Conservation (phyloP, 2,888 invertebrate genomes). For the Conomelus anceps region DNA sequence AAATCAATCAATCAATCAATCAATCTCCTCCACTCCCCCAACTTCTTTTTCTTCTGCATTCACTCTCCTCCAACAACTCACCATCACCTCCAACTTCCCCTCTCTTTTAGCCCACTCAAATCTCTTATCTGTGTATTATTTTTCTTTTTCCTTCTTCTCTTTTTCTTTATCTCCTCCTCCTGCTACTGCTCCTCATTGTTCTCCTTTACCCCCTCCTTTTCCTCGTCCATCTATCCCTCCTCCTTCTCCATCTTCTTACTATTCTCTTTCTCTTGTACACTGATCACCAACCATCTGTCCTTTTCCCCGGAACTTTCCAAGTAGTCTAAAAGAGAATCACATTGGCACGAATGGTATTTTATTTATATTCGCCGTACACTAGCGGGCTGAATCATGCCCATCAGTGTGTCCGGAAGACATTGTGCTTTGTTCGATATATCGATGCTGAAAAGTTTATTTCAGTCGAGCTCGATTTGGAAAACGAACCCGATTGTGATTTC, state of each 20-base stretch:
- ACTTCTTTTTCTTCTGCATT: slow-evolving; percentile 20
- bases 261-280: neutral
- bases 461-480: neutral
- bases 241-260: too few relatives aligned
- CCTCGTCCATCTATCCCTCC: neutral
- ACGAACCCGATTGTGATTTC: neutral
- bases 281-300: too few relatives aligned
- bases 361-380: neutral
- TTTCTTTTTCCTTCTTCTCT: neutral
- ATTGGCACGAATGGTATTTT: neutral
- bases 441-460: neutral
- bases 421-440: neutral
- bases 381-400: too few relatives aligned
- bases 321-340: too few relatives aligned
- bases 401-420: neutral
- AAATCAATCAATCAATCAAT: too few relatives aligned
- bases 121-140: neutral
- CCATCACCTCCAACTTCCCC: neutral
- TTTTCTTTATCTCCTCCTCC: neutral
- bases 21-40: slow-evolving; percentile 11
- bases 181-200: neutral
- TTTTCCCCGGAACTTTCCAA: neutral
- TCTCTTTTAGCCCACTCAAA: neutral
- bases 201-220: neutral
- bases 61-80: neutral